phyloP scores from a whole-genome alignment of 2,888 invertebrate genomes.

The Xestia sexstrigata region DNA sequence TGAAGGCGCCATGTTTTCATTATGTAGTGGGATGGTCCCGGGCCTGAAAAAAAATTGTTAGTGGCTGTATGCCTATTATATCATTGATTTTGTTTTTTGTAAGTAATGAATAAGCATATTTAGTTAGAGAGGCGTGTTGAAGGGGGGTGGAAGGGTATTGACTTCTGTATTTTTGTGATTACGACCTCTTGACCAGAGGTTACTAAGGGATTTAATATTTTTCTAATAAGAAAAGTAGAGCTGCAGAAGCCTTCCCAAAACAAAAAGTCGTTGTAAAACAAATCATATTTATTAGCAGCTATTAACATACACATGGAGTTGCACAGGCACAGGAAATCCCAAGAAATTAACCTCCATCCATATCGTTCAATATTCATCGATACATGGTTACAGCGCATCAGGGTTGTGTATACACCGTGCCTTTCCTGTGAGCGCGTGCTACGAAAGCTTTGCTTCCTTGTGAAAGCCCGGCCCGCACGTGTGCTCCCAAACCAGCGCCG shows the following conservation, averaged over 20 bases:
- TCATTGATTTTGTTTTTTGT: background rate
- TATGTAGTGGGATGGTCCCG: slow-evolving; percentile 52
- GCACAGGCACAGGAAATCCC: slow-evolving; percentile 47
- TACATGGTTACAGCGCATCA: slow-evolving; percentile 70
- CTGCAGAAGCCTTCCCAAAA: background rate
- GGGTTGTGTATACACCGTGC: slow-evolving; percentile 70
- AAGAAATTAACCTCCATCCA: slow-evolving; percentile 48
- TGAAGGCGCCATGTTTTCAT: slow-evolving; percentile 45
- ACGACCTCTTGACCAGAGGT: background rate
- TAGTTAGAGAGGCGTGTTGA: background rate
- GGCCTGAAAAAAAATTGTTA: slow-evolving; percentile 2
- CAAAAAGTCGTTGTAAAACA: background rate
- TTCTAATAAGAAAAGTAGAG: background rate
- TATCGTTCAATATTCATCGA: slow-evolving; percentile 63
- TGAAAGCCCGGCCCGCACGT: slow-evolving; percentile 87
- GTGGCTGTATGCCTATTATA: background rate
- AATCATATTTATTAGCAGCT: background rate
- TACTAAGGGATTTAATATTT: background rate
- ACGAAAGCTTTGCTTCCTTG: slow-evolving; percentile 80
- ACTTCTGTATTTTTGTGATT: background rate
- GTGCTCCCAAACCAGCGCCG: slow-evolving; percentile 72
- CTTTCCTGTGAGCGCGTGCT: slow-evolving; percentile 75
- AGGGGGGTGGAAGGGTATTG: no score
- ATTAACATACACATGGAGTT: slow-evolving; percentile 19
- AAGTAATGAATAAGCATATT: background rate